Evolutionary conservation across 2,888 invertebrate genomes (phyloP), one percentile per base, ranked within the genome.

Genomic region (Cremastinae sp.): DNA sequence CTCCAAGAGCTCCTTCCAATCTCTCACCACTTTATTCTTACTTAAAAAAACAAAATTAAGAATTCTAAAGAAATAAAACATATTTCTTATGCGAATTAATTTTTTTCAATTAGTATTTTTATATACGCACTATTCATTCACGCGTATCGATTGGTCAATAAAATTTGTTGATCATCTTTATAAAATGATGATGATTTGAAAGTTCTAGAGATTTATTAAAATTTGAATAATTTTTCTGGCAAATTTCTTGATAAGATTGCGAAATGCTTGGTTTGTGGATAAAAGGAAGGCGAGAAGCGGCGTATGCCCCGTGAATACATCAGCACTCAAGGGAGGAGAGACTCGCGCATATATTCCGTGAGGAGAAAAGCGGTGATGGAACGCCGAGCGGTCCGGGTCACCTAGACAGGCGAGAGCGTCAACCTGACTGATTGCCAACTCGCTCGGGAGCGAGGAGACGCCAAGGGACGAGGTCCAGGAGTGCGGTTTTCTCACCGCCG

Each of bases 391-490:
- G 84, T 73, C 73, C 79, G 84, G 85, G 85, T 87, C 86, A 86
- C 86, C 86, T 84, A 81, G 58, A 78, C 58, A 70, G 78, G 82
- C 80, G 80, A 83, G 83, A 84, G 83, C 82, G 81, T 82, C 82
- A 78, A 78, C 69, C 84, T 89, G 88, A 89, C 85, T 88, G 89
- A 89, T 89, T 84, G 87, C 85, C 83, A 86, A 87, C 85, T 88
- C 88, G 84, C 86, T 81, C 78, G 79, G 79, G 84, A 82, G 18
- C 69, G 43, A 53, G 56, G 28, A 49, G 20, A 34, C 22, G 5
- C 10, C 3, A 9, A 18, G 18, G 34, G 45, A 43, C 18, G 53
- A 45, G 41, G 74, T 66, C 61, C 69, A 41, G 38, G 41, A 59
- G 58, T 62, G 45, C 36, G 72, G 64, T 72, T 75, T 78, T 75